Evolutionary conservation across 2,113 vertebrate genomes (phyloP), one percentile per base, ranked within the genome.

Genomic region (Phaethornis superciliosus): DNA sequence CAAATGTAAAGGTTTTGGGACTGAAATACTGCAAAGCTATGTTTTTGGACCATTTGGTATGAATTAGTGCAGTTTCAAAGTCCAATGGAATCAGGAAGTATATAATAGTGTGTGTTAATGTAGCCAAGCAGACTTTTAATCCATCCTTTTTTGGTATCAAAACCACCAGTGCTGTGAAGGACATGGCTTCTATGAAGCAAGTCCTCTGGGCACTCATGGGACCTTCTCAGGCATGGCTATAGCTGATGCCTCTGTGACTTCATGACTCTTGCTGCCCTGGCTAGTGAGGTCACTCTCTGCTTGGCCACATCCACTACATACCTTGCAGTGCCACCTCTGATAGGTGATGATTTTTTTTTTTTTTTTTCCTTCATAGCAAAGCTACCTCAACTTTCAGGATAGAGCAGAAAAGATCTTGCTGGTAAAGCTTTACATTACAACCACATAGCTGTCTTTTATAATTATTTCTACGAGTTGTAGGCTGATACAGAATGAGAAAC

Each of bases 221-320:
- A 51, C 74, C 26, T 49, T 67, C 27, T 51, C 17, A 13, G 42
- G n/a, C 42, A 15, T 0, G 0, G 46, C 32, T 59, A 55, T 63
- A 33, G n/a, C 27, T 71, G 32, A 13, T 1, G 1, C 42, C 32
- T 35, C 65, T 30, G 60, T 1, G 1, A 17, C 67, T 42, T 54
- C 40, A 20, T 51, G 47, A 15, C 54, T 91, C 17, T 63, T 60
- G 28, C 37, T 51, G 6, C 15, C 15, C 60, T 67, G 46, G 32
- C 22, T 46, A 17, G 28, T 13, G 75, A 21, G 49, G 58, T 51
- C 16, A 4, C 33, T 4, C 22, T 77, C 49, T 84, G 22, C 56
- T 75, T 70, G 47, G 37, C 56, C 5, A 0, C 7, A 15, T 51
- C 47, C 42, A 32, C 4, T 1, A 49, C 21, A 49, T 21, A 2